phyloP scores from a whole-genome alignment of 2,797 vertebrate species.

The Carcharodon carcharias region DNA sequence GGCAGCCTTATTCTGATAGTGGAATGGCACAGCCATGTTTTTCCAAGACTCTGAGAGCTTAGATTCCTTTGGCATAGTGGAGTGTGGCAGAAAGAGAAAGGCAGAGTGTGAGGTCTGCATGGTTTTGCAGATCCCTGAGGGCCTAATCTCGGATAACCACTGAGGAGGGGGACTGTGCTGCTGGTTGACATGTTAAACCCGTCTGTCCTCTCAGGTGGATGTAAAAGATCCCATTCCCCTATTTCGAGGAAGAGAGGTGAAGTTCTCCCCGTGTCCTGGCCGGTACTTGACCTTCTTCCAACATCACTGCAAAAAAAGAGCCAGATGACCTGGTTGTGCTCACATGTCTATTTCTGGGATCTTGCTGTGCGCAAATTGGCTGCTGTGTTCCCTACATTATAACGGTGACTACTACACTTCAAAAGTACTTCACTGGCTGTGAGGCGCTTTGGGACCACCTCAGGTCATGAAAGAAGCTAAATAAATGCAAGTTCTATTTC shows the following conservation, averaged over 20 bases:
- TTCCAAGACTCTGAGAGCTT: not conserved
- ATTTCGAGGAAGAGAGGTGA: not conserved
- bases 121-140: constrained; percentile 52
- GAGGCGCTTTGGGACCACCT: not conserved
- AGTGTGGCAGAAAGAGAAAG: not conserved
- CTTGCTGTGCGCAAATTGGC: not conserved
- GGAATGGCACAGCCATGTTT: not conserved
- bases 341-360: not conserved
- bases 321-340: not conserved
- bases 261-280: not conserved
- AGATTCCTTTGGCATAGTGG: not conserved
- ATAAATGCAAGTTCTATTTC: not conserved
- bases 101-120: not conserved
- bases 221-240: not conserved
- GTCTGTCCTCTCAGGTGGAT: not conserved
- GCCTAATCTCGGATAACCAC: not conserved
- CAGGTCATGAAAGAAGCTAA: not conserved
- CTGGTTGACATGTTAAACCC: not conserved
- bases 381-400: not conserved
- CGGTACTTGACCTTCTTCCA: not conserved
- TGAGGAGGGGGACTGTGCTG: not conserved
- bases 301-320: not conserved
- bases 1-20: not conserved
- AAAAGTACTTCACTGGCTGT: not conserved
- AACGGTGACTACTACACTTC: not conserved